Percentiles rank a stretch among this genome's conserved stretches.
phyloP scores from a whole-genome alignment of 2,797 vertebrate genomes.

The Anguilla pacifica region DNA sequence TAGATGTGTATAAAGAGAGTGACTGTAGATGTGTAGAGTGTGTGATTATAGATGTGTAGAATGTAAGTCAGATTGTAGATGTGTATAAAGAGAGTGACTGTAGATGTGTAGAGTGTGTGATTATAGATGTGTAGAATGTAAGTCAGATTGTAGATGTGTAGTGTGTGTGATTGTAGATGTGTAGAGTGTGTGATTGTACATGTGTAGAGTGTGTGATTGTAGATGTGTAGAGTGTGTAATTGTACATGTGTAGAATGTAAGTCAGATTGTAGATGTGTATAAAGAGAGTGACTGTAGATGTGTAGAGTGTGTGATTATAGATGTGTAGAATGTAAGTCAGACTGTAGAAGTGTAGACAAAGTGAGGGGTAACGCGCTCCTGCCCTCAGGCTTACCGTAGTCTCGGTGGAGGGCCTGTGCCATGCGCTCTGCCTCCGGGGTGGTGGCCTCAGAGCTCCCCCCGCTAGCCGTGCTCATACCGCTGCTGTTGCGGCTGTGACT shows the following conservation, averaged over 20 bases:
- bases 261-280: neutral
- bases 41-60: neutral
- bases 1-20: too few relatives aligned
- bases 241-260: neutral
- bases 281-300: neutral
- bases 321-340: neutral
- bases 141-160: too few relatives aligned
- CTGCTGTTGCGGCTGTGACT: conserved; percentile 93
- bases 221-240: neutral
- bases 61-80: too few relatives aligned
- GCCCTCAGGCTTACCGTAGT: conserved; percentile 81
- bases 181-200: neutral
- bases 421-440: conserved; percentile 90
- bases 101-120: neutral
- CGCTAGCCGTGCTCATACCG: conserved; percentile 87
- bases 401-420: conserved; percentile 85
- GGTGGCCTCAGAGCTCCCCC: conserved; percentile 86
- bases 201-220: neutral
- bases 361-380: neutral
- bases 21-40: neutral
- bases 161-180: neutral
- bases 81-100: too few relatives aligned
- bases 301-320: neutral
- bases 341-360: neutral
- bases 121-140: neutral